Percentiles rank a stretch among this genome's conserved stretches.
phyloP scores from a whole-genome alignment of 1,140 invertebrate species.

The Pogonomyrmex californicus region DNA sequence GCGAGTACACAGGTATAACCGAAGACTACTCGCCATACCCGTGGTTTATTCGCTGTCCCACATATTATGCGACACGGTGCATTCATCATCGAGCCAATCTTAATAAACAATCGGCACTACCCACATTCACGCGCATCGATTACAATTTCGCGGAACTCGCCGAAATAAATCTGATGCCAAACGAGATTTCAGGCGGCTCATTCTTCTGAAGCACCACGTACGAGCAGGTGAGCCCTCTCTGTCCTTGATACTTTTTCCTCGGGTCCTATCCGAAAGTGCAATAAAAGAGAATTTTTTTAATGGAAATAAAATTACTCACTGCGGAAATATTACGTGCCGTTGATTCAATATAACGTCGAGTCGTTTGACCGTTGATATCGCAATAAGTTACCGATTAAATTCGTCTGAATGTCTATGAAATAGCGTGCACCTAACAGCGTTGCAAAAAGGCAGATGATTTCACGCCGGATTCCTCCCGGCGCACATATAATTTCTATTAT shows the following conservation, averaged over 20 bases:
- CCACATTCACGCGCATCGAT: constrained; percentile 28
- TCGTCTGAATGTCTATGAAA: background rate
- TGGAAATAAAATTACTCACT: too few species aligned
- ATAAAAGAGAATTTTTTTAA: too few species aligned
- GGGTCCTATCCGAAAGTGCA: too few species aligned
- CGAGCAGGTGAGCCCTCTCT: background rate
- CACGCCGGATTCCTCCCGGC: constrained; percentile 1
- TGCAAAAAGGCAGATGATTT: constrained; percentile 25
- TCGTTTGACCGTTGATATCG: too few species aligned
- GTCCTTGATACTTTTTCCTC: background rate
- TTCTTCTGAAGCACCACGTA: background rate
- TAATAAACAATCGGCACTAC: constrained; percentile 78
- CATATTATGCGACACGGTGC: constrained; percentile 55
- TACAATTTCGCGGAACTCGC: constrained; percentile 64
- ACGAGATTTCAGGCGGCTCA: constrained; percentile 28
- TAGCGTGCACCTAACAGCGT: constrained; percentile 7
- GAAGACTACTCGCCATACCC: constrained; percentile 43
- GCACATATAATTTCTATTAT: constrained; percentile 68
- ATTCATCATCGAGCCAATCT: constrained; percentile 78
- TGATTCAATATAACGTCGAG: too few species aligned
- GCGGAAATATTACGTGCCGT: too few species aligned
- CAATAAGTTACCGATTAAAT: too few species aligned
- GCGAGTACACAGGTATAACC: constrained; percentile 24
- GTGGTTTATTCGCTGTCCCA: constrained; percentile 70
- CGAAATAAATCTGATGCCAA: constrained; percentile 60